A percentile compares a stretch with the other conserved stretches of the same genome.
phyloP scores from a whole-genome alignment of 2,888 invertebrate genomes.

The Eurytoma adleriae region DNA sequence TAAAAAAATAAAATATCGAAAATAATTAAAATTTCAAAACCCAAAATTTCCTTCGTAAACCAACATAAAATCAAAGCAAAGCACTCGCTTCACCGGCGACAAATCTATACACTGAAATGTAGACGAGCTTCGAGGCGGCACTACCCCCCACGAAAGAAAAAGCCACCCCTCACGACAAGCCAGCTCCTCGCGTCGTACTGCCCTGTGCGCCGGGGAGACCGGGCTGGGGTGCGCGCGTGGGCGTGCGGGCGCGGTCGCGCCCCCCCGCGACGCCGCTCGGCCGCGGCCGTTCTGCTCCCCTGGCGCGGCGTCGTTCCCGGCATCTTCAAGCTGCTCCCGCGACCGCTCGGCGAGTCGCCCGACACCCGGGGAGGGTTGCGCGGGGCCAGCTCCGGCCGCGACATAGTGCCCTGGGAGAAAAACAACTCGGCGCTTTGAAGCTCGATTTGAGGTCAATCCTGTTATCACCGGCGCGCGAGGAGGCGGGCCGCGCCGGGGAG shows the following conservation, averaged over 20 bases:
- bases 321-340: conserved; percentile 64
- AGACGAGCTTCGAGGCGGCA: too few relatives aligned
- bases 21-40: too few relatives aligned
- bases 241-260: background rate
- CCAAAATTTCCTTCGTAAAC: too few relatives aligned
- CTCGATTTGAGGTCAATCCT: conserved; percentile 71
- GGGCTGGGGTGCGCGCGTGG: conserved; percentile 18
- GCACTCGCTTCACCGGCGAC: background rate
- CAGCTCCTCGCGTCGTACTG: conserved; percentile 10
- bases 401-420: conserved; percentile 68
- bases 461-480: conserved; percentile 59
- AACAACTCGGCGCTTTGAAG: conserved; percentile 72
- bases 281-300: conserved; percentile 61
- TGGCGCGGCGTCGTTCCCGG: conserved; percentile 62
- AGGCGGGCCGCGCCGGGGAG: background rate
- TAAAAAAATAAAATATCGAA: too few relatives aligned
- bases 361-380: background rate
- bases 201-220: conserved; percentile 18
- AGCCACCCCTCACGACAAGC: background rate
- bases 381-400: background rate
- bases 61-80: background rate
- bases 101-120: too few relatives aligned
- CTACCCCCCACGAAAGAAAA: background rate
- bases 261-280: conserved; percentile 15
- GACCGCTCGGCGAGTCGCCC: conserved; percentile 56